Evolutionary conservation across 2,113 vertebrate genomes (phyloP).

Genomic region (Emydocephalus ijimae): DNA sequence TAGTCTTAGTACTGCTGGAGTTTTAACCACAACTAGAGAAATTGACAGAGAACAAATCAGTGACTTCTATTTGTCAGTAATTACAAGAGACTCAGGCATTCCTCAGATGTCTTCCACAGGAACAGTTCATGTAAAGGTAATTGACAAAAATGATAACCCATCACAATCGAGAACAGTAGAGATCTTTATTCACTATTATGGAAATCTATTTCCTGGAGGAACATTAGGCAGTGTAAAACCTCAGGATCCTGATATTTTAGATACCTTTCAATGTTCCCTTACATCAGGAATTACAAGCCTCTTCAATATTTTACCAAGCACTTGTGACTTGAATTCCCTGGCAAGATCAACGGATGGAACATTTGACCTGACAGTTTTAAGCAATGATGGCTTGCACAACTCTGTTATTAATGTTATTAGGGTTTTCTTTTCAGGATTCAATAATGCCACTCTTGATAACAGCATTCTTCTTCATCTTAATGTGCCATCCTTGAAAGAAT

Average conservation of each 20-base stretch:
- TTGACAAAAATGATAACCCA: constrained; percentile 95
- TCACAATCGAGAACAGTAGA: constrained; percentile 88
- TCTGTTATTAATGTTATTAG: constrained; percentile 82
- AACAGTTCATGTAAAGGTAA: constrained; percentile 85
- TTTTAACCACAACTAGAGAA: constrained; percentile 86
- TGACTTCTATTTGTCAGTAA: constrained; percentile 86
- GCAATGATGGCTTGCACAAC: constrained; percentile 84
- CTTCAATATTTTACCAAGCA: constrained; percentile 83
- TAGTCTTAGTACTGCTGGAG: constrained; percentile 81
- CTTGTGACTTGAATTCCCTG: constrained; percentile 86
- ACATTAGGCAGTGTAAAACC: constrained; percentile 87
- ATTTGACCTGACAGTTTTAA: constrained; percentile 85
- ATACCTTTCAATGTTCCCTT: constrained; percentile 89
- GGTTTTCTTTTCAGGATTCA: constrained; percentile 84
- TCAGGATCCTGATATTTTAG: constrained; percentile 88
- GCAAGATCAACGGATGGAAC: constrained; percentile 85
- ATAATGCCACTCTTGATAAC: constrained; percentile 88
- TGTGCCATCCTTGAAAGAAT: constrained; percentile 74
- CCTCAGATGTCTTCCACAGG: constrained; percentile 97
- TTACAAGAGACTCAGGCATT: constrained; percentile 88
- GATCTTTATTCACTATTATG: constrained; percentile 91
- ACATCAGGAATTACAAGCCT: constrained; percentile 82
- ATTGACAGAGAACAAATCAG: constrained; percentile 94
- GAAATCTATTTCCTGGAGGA: constrained; percentile 89
- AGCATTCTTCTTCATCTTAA: constrained; percentile 88